These are phyloP conservation scores for Nemapogon koenigi DNA, from an alignment of 2,888 invertebrate species.

Conservation along the genomic window DNA sequence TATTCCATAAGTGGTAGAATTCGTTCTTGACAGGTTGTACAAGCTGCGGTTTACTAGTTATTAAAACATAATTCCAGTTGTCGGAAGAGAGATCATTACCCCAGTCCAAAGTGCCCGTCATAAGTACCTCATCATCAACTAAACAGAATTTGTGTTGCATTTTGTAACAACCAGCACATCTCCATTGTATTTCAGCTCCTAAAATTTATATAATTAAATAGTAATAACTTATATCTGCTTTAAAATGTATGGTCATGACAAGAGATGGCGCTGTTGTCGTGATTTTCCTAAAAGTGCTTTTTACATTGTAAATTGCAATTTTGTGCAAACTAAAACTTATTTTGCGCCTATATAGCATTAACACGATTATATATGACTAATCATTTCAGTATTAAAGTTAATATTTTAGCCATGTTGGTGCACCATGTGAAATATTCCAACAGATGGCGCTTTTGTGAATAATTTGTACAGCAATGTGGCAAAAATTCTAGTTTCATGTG, in stretches of 20 bases:
- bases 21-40: constrained; percentile 59
- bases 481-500: too few species aligned
- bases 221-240: not conserved
- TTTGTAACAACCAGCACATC: constrained; percentile 40
- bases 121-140: constrained; percentile 66
- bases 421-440: too few species aligned
- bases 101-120: constrained; percentile 81
- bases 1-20: constrained; percentile 69
- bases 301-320: too few species aligned
- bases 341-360: too few species aligned
- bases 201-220: constrained; percentile 14
- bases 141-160: constrained; percentile 85
- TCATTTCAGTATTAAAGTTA: too few species aligned
- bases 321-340: too few species aligned
- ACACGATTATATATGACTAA: too few species aligned
- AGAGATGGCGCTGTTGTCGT: not conserved
- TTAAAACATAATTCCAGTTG: constrained; percentile 73
- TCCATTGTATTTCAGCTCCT: constrained; percentile 67
- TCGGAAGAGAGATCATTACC: constrained; percentile 73
- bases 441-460: too few species aligned
- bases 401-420: too few species aligned
- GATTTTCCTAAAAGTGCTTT: not conserved
- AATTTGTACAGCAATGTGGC: too few species aligned
- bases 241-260: not conserved
- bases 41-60: constrained; percentile 64